Base-by-base conservation (phyloP, 1,140 invertebrate species). In the Panulirus ornatus region DNA sequence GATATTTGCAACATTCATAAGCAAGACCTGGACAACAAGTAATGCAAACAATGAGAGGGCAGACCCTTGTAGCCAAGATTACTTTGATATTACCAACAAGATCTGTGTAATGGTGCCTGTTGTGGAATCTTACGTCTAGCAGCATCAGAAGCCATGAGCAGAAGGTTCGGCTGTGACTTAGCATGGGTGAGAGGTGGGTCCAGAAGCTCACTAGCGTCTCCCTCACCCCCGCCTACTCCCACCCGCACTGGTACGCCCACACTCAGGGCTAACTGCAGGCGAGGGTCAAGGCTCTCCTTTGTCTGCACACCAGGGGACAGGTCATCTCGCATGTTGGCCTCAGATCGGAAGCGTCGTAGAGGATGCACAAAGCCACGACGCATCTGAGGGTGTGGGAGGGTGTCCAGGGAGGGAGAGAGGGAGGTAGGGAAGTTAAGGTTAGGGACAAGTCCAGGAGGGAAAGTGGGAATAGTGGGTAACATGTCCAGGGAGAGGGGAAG, bases 291-390 rank as follows among this genome's bases (percentile, higher is more conserved):
- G 47, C 38, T 40, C 22, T 71, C 40, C 34, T 71, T 34, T 9
- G 66, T 44, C 11, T 73, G 58, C 16, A 51, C 71, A 47, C 58
- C 44, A 22, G 71, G 16, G n/a, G n/a, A 27, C 16, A 58, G 76
- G 30, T 73, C 84, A 14, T 94, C 94, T 73, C 94, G 93, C 44
- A 94, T 94, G 86, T 93, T 94, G 0, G 94, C 94, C 92, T 95
- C 94, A 1, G 94, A 95, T 16, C 94, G 93, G 90, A 94, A 94
- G 92, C 94, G 93, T 58, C 94, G 92, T 47, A 94, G 92, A 58
- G 90, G 92, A 44, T 92, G 92, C 84, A 93, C 93, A 71, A 94
- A 92, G 42, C 94, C 94, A 66, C 93, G 93, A 89, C 94, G 94
- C 81, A 94, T 93, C 94, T 94, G 84, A 22, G 89, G 89, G 70